Percentiles rank a stretch among this genome's conserved stretches.
phyloP scores from a whole-genome alignment of 2,888 invertebrate species.

The Anarsia innoxiella region DNA sequence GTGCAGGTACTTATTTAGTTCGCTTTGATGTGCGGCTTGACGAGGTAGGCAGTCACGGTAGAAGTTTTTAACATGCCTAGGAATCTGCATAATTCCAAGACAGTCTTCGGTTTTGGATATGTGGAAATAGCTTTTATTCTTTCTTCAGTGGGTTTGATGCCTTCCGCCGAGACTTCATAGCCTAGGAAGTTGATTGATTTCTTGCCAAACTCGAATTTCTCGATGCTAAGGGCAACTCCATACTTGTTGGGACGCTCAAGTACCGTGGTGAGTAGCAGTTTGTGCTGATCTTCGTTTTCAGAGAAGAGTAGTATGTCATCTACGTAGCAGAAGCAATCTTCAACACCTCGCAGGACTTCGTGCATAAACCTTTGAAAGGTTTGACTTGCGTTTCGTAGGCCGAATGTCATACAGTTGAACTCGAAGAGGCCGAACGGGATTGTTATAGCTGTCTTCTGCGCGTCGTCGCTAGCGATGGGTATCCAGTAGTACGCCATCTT shows the following conservation, averaged over 20 bases:
- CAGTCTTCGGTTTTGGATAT: not conserved
- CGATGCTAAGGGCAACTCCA: not conserved
- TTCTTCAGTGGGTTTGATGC: not conserved
- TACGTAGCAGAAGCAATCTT: not conserved
- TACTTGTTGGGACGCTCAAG: not conserved
- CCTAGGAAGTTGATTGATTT: not conserved
- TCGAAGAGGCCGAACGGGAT: not conserved
- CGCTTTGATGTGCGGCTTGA: not conserved
- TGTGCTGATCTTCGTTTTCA: not conserved
- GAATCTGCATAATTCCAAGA: not conserved
- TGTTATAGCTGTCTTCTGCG: not conserved
- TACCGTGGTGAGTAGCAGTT: not conserved
- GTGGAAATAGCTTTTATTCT: not conserved
- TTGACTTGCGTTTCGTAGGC: not conserved
- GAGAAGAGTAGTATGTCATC: not conserved
- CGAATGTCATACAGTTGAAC: not conserved
- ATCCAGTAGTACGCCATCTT: not conserved
- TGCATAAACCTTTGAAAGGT: not conserved
- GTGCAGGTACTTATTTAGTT: not conserved
- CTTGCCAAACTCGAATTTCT: not conserved
- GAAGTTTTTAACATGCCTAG: not conserved
- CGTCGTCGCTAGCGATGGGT: not conserved
- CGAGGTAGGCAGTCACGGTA: not conserved
- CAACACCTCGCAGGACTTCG: not conserved
- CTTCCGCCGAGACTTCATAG: not conserved